Evolutionary conservation across 2,888 invertebrate genomes (phyloP), one percentile per base, ranked within the genome.

Genomic region (Agonopterix arenella): DNA sequence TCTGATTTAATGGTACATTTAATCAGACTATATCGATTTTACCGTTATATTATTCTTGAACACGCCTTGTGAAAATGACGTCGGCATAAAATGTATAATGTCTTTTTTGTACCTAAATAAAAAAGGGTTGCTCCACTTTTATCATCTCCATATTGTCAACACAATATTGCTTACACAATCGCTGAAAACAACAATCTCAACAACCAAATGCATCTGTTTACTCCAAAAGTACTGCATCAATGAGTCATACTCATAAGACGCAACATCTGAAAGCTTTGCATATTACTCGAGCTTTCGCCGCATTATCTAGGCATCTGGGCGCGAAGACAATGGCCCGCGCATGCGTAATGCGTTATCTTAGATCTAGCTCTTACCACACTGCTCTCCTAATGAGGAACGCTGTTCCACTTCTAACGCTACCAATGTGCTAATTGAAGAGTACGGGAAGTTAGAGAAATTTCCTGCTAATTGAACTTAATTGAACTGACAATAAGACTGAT

Each of bases 281-380:
- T 72, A 75, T 70, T 68, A 64, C 68, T 64, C 47, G 66, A 73
- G 77, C 81, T 79, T 78, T 81, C 79, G 74, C 70, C 60, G 68
- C 66, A 80, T 82, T 76, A 76, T 76, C 75, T 75, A 69, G 68
- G 67, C 71, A 72, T 75, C 73, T 72, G 62, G 69, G 74, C 68
- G 76, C 77, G 73, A 77, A 84, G 80, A 89, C 88, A 89, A 89
- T 89, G 73, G 81, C 55, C 55, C 64, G 79, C 82, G 84, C 82
- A 85, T 86, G 86, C 88, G 88, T 85, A 85, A 82, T 82, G 80
- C 77, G 81, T 86, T 89, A 89, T 88, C 88, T 77, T 61, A 70
- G 71, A 86, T 86, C 84, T 72, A 70, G 70, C 75, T 82, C 79
- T 86, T 85, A 77, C 84, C 71, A 82, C 82, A 85, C 79, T 78